Percentiles rank a stretch among this genome's conserved stretches.
Conservation (phyloP, 2,888 invertebrate genomes). For the Flexamia atlantica region DNA sequence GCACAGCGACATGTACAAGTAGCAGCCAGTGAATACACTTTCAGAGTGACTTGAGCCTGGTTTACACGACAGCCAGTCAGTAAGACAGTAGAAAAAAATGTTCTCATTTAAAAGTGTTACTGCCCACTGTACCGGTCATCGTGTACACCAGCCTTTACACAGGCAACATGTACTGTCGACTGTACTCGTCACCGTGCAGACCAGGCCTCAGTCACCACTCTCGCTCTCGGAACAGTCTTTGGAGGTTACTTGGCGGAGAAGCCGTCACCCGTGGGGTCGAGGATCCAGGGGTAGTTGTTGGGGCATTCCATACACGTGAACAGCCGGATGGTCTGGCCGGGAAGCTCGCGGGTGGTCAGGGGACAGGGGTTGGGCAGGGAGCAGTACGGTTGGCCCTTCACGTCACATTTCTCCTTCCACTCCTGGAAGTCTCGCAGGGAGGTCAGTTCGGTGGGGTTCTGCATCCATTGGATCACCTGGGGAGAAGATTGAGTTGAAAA, state of each 20-base stretch:
- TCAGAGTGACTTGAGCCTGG: too few species aligned
- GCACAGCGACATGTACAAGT: too few species aligned
- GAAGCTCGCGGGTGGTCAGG: slow-evolving; percentile 91
- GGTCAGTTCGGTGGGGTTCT: slow-evolving; percentile 93
- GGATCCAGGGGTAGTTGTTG: slow-evolving; percentile 96
- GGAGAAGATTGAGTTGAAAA: too few species aligned
- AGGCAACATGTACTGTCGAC: too few species aligned
- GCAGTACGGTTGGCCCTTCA: slow-evolving; percentile 95
- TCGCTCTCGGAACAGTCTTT: slow-evolving; percentile 39
- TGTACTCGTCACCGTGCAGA: too few species aligned
- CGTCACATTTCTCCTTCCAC: slow-evolving; percentile 97
- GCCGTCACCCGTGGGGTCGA: slow-evolving; percentile 96
- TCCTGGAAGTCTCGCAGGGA: slow-evolving; percentile 94
- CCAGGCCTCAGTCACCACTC: not conserved
- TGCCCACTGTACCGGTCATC: too few species aligned
- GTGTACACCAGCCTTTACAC: too few species aligned
- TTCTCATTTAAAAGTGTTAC: too few species aligned
- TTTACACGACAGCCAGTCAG: too few species aligned
- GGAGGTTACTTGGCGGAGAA: slow-evolving; percentile 82
- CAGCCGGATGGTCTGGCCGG: slow-evolving; percentile 93
- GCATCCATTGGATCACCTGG: slow-evolving; percentile 97
- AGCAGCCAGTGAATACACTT: too few species aligned
- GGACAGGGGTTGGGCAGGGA: slow-evolving; percentile 95
- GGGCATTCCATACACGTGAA: slow-evolving; percentile 98
- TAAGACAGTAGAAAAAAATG: too few species aligned